Evolutionary conservation across 2,888 invertebrate species (phyloP).

Genomic region (Tetanocera ferruginea): DNA sequence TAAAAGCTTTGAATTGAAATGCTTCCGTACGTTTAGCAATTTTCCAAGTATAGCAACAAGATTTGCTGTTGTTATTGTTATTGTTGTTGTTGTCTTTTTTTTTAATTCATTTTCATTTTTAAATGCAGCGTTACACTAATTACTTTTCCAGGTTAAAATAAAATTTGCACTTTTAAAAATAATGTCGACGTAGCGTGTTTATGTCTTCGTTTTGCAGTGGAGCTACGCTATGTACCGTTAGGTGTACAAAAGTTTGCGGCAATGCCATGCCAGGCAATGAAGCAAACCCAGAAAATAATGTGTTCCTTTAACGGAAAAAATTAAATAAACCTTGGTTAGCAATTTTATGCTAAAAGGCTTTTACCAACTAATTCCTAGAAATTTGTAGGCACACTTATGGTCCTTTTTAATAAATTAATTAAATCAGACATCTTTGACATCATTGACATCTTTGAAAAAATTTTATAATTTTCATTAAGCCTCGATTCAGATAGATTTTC

Average conservation of each 20-base stretch:
- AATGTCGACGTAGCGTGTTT: conserved; percentile 67
- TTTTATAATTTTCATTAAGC: too few relatives aligned
- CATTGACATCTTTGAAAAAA: too few relatives aligned
- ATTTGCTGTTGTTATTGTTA: conserved; percentile 38
- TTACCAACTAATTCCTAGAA: neutral
- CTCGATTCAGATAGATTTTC: too few relatives aligned
- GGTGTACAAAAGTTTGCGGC: too few relatives aligned
- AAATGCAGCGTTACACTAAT: conserved; percentile 60
- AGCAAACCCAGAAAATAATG: neutral
- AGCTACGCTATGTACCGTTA: conserved; percentile 18
- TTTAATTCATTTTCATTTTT: conserved; percentile 13
- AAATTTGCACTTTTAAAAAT: conserved; percentile 68
- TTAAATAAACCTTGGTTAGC: too few relatives aligned
- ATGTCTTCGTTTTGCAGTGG: conserved; percentile 63
- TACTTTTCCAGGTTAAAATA: conserved; percentile 66
- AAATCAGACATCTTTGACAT: too few relatives aligned
- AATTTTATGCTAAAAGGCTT: too few relatives aligned
- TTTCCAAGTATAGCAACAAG: neutral
- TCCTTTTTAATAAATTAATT: too few relatives aligned
- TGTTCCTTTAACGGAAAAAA: too few relatives aligned
- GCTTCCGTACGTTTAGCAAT: neutral
- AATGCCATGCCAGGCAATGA: neutral
- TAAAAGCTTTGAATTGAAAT: neutral
- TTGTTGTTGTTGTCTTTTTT: conserved; percentile 40
- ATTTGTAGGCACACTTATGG: too few relatives aligned